Base-by-base conservation (phyloP, 2,888 invertebrate species). In the Pteria penguin region DNA sequence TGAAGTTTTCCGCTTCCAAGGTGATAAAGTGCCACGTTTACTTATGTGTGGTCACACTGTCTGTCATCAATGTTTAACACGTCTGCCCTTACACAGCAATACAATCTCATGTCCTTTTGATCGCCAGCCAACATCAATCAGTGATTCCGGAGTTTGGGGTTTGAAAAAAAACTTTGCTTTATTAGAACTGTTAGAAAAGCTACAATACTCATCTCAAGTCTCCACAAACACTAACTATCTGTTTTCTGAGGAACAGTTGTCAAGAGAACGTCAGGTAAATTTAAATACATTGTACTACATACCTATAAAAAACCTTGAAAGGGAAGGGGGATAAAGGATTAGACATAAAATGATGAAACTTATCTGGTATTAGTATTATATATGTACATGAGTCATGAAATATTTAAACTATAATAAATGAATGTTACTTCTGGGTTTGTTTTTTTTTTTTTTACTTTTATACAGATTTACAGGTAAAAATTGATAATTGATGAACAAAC, bases 131-230 rank as follows among this genome's bases (percentile, higher is more conserved):
- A 94, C 94, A 2, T 92, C 93, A 32, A 90, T 94, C 45, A 92
- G 88, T 18, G 87, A 88, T 76, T 88, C 88, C 11, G 88, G 88
- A 33, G 86, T 88, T 2, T 88, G 88, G 88, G 88, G 88, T 4
- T 69, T 88, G 67, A 88, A 94, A 88, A 94, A 94, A 84, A 94
- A 94, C 85, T 94, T 94, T 91, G 94, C 94, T 0, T 88, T 94
- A 2, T 89, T 94, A 24, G 94, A 94, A 79, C 84, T 94, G 5
- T 84, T 94, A 52, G 94, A 94, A 83, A 92, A 93, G 81, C 86
- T 94, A 27, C 93, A 94, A 76, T 87, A 84, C 68, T 80, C 88
- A 4, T 81, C 79, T 4, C 84, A 84, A 31, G 70, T 80, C 27
- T 73, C 84, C 5, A 33, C 72, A 5, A 76, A 67, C 72, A 80